Evolutionary conservation across 1,140 invertebrate species (phyloP).

Genomic region (Lepidurus arcticus): DNA sequence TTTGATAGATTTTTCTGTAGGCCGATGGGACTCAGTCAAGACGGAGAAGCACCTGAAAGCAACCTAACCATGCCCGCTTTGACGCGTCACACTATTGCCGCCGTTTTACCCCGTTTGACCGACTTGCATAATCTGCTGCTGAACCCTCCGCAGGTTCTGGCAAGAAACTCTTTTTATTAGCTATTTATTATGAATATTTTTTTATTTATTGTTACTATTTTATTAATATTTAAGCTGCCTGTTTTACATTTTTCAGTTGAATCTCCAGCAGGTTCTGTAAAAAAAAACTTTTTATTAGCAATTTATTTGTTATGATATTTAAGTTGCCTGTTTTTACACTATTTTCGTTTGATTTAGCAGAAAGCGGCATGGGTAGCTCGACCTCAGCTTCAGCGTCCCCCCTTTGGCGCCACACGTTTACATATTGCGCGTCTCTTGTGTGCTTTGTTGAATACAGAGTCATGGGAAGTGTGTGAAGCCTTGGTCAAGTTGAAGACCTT

Average conservation of each 20-base stretch:
- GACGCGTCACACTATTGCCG: slow-evolving; percentile 53
- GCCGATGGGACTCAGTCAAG: slow-evolving; percentile 3
- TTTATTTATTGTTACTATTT: too few relatives aligned
- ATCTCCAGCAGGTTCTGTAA: background rate
- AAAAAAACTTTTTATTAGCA: background rate
- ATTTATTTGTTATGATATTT: background rate
- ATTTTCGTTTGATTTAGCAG: background rate
- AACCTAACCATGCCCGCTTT: slow-evolving; percentile 43
- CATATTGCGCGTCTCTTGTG: slow-evolving; percentile 66
- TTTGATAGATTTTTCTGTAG: slow-evolving; percentile 13
- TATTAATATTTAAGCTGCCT: background rate
- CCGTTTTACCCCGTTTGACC: slow-evolving; percentile 60
- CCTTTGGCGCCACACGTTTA: slow-evolving; percentile 68
- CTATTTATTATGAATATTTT: too few relatives aligned
- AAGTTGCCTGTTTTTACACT: background rate
- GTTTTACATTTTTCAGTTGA: background rate
- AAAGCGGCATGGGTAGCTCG: background rate
- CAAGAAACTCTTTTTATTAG: too few relatives aligned
- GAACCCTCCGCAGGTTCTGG: slow-evolving; percentile 62
- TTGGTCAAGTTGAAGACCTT: slow-evolving; percentile 54
- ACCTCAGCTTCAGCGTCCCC: slow-evolving; percentile 44
- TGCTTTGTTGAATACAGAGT: slow-evolving; percentile 61
- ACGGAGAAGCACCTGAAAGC: slow-evolving; percentile 42
- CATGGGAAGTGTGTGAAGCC: slow-evolving; percentile 52
- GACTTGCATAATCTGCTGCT: slow-evolving; percentile 64